These are phyloP conservation scores for Turritopsis dohrnii DNA, from an alignment of 30 jellyfish, hydroid and myxozoan genomes.

Conservation along the genomic window DNA sequence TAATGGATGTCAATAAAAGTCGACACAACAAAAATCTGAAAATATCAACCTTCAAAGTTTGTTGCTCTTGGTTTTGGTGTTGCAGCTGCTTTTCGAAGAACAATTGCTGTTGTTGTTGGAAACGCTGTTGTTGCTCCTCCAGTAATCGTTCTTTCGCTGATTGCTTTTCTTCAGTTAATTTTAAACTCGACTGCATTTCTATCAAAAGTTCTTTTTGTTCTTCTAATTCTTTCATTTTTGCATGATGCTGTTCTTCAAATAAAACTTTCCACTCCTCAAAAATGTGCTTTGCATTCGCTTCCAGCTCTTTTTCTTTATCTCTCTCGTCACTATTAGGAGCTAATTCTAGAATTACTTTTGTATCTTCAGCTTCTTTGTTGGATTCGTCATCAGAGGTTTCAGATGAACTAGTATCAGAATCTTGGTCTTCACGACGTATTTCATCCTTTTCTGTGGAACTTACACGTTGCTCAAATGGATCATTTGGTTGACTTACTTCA, in stretches of 20 bases:
- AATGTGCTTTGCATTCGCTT: conserved; percentile 31
- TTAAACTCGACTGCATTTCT: conserved; percentile 11
- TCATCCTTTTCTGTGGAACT: background rate
- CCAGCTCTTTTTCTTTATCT: conserved; percentile 1
- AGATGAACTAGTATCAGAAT: background rate
- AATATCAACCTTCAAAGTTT: conserved; percentile 4
- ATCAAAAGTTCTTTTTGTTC: conserved; percentile 18
- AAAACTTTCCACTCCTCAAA: conserved; percentile 45
- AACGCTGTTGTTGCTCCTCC: conserved; percentile 36
- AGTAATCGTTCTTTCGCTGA: conserved; percentile 23
- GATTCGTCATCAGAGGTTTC: background rate
- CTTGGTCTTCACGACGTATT: background rate
- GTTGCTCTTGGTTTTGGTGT: conserved; percentile 2
- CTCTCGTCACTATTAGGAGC: conserved; percentile 14
- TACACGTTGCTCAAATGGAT: background rate
- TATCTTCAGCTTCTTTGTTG: background rate
- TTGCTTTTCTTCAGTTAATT: conserved; percentile 18
- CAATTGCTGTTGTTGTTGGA: conserved; percentile 1
- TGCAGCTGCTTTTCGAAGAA: conserved; percentile 16
- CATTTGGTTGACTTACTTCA: background rate
- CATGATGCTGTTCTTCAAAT: conserved; percentile 47
- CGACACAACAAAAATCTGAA: background rate
- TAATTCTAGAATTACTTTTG: background rate
- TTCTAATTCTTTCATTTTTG: conserved; percentile 49
- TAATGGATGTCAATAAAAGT: background rate